Base-by-base conservation (phyloP, 2,113 vertebrate species). In the Eurystomus gularis region DNA sequence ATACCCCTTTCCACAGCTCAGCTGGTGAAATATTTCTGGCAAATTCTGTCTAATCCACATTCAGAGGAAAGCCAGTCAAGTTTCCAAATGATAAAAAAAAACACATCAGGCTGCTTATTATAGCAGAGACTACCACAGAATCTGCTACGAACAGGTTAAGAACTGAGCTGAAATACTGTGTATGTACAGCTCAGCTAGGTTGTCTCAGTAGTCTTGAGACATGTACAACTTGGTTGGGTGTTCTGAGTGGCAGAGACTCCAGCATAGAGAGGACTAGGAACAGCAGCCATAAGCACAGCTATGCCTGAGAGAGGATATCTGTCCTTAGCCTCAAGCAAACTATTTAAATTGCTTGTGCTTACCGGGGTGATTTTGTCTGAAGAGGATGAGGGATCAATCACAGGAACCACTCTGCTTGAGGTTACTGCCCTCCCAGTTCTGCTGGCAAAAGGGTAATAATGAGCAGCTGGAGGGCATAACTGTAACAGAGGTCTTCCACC, bases 281-380 rank as follows among this genome's bases (percentile, higher is more conserved):
- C 46, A 82, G 26, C 7, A 84, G 16, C 26, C 42, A 35, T 7
- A 42, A 93, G 29, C 51, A 88, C 55, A 92, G 51, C 51, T 60
- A 64, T 46, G 84, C 49, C 12, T 46, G 51, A 83, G 54, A 73
- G 28, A 92, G 18, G 7, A 2, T 88, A 29, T 35, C 68, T 91
- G 29, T 46, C 51, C 60, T 82, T 64, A 86, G 62, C 54, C 88
- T 85, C 60, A 62, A 91, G 54, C 37, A 55, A 92, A 19, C n/a
- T 64, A 68, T 84, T 88, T 90, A 82, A 88, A 91, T 84, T 89
- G 29, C 39, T 71, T 84, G 65, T 88, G 51, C 79, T 94, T 86
- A 91, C 80, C 93, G 91, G 60, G 19, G 54, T 84, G 83, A 52
- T 91, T 91, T 88, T 71, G 72, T 60, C 64, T 82, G 80, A 84